Percentiles rank a stretch among this genome's conserved stretches.
phyloP scores from a whole-genome alignment of 2,113 vertebrate genomes.

The Chaetops frenatus region DNA sequence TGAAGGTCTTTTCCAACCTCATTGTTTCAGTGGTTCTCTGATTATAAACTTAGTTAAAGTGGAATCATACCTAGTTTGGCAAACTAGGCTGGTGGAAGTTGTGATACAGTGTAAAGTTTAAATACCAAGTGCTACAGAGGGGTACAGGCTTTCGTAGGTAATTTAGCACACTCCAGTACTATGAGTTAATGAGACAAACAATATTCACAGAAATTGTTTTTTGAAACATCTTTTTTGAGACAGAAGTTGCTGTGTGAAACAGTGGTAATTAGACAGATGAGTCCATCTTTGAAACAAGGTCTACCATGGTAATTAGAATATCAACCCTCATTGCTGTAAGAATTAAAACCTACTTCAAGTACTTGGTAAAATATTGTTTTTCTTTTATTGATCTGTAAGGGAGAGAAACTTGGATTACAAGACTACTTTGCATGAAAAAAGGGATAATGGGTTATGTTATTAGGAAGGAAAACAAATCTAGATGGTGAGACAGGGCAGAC shows the following conservation, averaged over 20 bases:
- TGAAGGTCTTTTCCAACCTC: not conserved
- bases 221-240: not conserved
- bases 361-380: not conserved
- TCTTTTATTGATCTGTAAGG: not conserved
- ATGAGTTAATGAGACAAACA: not conserved
- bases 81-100: not conserved
- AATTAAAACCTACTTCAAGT: not conserved
- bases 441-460: not conserved
- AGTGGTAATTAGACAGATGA: not conserved
- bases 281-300: not conserved
- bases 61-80: not conserved
- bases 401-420: not conserved
- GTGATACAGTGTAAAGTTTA: not conserved
- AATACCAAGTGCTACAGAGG: not conserved
- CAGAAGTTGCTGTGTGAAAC: not conserved
- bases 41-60: not conserved
- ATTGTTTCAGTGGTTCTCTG: not conserved
- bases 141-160: not conserved
- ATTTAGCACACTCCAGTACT: not conserved
- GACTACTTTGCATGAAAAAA: not conserved
- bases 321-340: not conserved
- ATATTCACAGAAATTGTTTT: not conserved
- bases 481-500: not conserved
- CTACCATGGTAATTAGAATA: not conserved
- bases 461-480: not conserved